These are phyloP conservation scores for Coregonus suidteri DNA, from an alignment of 2,797 vertebrate genomes.

Conservation along the genomic window DNA sequence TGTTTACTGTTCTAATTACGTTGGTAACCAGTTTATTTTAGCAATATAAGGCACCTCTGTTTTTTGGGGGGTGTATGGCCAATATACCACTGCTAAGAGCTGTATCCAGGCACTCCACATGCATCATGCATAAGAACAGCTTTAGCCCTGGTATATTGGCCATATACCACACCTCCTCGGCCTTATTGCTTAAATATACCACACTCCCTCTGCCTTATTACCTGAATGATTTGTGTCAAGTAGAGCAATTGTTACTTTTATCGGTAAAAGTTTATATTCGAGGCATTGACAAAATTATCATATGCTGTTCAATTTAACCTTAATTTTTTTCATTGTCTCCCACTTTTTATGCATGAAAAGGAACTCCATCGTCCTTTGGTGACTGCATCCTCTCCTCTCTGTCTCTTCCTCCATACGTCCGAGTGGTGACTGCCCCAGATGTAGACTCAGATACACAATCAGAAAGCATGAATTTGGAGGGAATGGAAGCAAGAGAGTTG, in stretches of 20 bases:
- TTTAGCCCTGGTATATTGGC: too few relatives aligned
- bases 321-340: neutral
- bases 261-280: neutral
- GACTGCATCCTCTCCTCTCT: slow-evolving; percentile 73
- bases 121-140: too few relatives aligned
- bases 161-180: too few relatives aligned
- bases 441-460: slow-evolving; percentile 52
- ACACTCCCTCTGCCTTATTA: too few relatives aligned
- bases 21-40: too few relatives aligned
- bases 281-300: neutral
- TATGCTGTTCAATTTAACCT: neutral
- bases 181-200: too few relatives aligned
- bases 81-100: too few relatives aligned
- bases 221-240: neutral
- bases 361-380: slow-evolving; percentile 64
- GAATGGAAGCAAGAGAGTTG: neutral
- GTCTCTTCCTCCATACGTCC: slow-evolving; percentile 69
- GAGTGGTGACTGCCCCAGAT: slow-evolving; percentile 63
- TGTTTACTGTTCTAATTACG: too few relatives aligned
- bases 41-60: too few relatives aligned
- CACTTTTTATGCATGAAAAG: slow-evolving; percentile 49
- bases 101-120: too few relatives aligned
- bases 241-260: too few relatives aligned
- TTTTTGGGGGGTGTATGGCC: too few relatives aligned
- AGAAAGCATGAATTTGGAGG: slow-evolving; percentile 48